These are phyloP conservation scores for Matsumurasca onukii DNA, from an alignment of 1,140 invertebrate genomes.

Conservation along the genomic window DNA sequence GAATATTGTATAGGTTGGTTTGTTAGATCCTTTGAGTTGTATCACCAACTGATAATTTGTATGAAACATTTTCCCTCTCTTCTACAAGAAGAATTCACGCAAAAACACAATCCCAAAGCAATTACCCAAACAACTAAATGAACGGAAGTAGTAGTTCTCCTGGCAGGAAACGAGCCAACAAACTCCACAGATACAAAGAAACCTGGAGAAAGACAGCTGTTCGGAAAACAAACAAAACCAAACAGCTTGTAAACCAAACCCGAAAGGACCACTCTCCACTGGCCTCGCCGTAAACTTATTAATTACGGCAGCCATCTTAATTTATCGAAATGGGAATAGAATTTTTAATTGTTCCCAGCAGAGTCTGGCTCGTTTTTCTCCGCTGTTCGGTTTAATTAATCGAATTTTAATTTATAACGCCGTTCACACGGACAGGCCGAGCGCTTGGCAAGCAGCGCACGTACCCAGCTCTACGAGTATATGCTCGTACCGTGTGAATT, in stretches of 20 bases:
- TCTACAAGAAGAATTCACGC: too few species aligned
- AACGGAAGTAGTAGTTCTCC: too few species aligned
- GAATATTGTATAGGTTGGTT: too few species aligned
- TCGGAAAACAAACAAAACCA: too few species aligned
- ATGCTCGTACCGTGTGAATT: constrained; percentile 2
- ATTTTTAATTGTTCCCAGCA: constrained; percentile 24
- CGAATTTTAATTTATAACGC: constrained; percentile 22
- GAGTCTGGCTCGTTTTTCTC: constrained; percentile 15
- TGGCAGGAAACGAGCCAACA: not conserved
- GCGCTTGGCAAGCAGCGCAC: not conserved
- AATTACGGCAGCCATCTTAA: not conserved
- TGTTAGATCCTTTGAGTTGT: too few species aligned
- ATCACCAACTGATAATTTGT: too few species aligned
- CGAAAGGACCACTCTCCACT: not conserved
- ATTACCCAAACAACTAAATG: too few species aligned
- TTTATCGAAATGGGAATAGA: constrained; percentile 27
- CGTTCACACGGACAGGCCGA: constrained; percentile 1
- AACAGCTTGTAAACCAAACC: too few species aligned
- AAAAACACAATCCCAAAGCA: too few species aligned
- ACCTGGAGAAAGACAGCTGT: not conserved
- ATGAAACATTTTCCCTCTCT: too few species aligned
- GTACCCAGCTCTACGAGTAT: too few species aligned
- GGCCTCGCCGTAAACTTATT: not conserved
- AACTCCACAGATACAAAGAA: too few species aligned
- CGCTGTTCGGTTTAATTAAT: constrained; percentile 22